Conservation (phyloP, 2,888 invertebrate species). For the Chrysina gloriosa region DNA sequence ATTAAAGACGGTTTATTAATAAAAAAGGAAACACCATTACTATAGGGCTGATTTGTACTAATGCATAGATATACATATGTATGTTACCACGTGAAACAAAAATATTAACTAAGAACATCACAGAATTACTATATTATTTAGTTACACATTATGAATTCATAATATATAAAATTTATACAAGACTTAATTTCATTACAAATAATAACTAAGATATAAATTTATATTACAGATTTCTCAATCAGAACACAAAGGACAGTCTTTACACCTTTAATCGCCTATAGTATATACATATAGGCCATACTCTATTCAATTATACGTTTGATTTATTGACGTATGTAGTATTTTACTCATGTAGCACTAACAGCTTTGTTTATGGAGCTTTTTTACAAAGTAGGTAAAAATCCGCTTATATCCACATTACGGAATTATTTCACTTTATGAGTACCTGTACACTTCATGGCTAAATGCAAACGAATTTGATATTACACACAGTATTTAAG, state of each 20-base stretch:
- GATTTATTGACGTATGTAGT: slow-evolving; percentile 39
- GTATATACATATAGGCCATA: slow-evolving; percentile 23
- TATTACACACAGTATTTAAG: slow-evolving; percentile 27
- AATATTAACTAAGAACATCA: slow-evolving; percentile 41
- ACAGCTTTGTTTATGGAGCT: slow-evolving; percentile 9
- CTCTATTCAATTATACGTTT: slow-evolving; percentile 28
- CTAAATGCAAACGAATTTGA: slow-evolving; percentile 33
- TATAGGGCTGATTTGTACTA: slow-evolving; percentile 41
- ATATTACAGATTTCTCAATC: slow-evolving; percentile 40
- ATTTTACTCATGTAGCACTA: slow-evolving; percentile 29
- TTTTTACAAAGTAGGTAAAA: slow-evolving; percentile 13
- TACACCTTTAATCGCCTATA: slow-evolving; percentile 39
- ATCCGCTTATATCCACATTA: slow-evolving; percentile 22
- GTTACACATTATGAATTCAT: slow-evolving; percentile 37
- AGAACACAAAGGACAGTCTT: slow-evolving; percentile 43
- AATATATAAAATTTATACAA: slow-evolving; percentile 45
- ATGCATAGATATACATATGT: too few relatives aligned
- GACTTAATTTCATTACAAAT: slow-evolving; percentile 43
- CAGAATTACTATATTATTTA: slow-evolving; percentile 45
- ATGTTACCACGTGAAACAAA: slow-evolving; percentile 30
- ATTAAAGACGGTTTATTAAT: slow-evolving; percentile 11
- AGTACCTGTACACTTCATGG: slow-evolving; percentile 32
- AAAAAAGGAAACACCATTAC: slow-evolving; percentile 39
- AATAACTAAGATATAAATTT: slow-evolving; percentile 44
- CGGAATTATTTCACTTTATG: slow-evolving; percentile 5